Conservation (phyloP, 1,140 invertebrate genomes). For the Ridgeia piscesae region DNA sequence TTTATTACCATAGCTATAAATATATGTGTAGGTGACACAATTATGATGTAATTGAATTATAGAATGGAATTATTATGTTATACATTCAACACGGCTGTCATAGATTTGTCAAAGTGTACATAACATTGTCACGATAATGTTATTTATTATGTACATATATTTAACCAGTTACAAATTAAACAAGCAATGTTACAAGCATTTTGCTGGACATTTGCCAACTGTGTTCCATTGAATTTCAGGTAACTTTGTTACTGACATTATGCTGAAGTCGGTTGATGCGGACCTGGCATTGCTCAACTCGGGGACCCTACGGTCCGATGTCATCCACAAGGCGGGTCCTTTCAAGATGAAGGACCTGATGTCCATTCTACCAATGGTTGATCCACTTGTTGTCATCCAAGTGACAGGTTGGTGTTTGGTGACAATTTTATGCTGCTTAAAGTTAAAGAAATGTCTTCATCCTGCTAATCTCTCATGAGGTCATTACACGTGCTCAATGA, state of each 20-base stretch:
- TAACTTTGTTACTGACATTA: constrained; percentile 87
- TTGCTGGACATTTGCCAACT: neutral
- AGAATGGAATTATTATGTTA: too few relatives aligned
- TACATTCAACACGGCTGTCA: too few relatives aligned
- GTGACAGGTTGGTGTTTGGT: constrained; percentile 41
- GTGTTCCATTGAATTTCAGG: constrained; percentile 58
- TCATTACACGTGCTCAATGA: too few relatives aligned
- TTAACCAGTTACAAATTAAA: neutral
- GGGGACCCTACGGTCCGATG: constrained; percentile 80
- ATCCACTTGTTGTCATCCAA: constrained; percentile 75
- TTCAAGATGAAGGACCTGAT: constrained; percentile 82
- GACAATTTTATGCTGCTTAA: neutral
- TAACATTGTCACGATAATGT: too few relatives aligned
- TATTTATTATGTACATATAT: constrained; percentile 2
- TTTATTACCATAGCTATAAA: too few relatives aligned
- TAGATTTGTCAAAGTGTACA: too few relatives aligned
- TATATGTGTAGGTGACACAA: too few relatives aligned
- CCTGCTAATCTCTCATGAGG: too few relatives aligned
- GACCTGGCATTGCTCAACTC: constrained; percentile 85
- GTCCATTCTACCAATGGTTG: constrained; percentile 80
- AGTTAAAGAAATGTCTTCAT: too few relatives aligned
- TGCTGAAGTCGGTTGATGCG: constrained; percentile 78
- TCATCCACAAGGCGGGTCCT: constrained; percentile 71
- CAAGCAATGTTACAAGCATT: neutral
- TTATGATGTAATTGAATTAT: too few relatives aligned